Evolutionary conservation across 2,797 vertebrate species (phyloP).

Genomic region (Phataginus tetradactyla): DNA sequence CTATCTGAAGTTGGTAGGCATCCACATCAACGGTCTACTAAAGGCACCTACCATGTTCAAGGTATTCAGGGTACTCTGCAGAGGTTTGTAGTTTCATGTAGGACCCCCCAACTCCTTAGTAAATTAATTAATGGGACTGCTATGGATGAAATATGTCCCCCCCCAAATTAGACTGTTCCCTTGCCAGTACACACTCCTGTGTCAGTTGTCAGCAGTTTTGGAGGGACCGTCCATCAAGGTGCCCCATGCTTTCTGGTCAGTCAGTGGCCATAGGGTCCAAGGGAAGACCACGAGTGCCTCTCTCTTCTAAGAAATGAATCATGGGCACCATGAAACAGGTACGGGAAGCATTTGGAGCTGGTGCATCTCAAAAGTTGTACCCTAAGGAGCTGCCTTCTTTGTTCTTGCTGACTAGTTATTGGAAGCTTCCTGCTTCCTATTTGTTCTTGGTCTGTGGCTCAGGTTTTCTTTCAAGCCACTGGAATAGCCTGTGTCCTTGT

Average conservation of each 20-base stretch:
- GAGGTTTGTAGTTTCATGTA: not conserved
- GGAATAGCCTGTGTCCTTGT: not conserved
- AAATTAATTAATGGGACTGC: not conserved
- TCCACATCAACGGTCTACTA: no score
- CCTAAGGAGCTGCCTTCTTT: not conserved
- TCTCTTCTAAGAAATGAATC: not conserved
- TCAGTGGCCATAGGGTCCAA: not conserved
- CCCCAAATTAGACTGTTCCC: not conserved
- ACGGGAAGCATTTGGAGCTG: not conserved
- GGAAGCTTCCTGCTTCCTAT: not conserved
- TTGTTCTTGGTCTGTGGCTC: not conserved
- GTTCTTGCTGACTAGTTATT: not conserved
- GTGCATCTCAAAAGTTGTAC: not conserved
- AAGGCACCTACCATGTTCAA: not conserved
- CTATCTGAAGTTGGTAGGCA: not conserved
- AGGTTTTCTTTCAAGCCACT: not conserved
- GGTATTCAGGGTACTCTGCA: not conserved
- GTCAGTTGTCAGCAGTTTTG: not conserved
- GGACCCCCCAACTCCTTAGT: not conserved
- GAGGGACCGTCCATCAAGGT: not conserved
- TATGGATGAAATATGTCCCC: no score
- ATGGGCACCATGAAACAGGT: not conserved
- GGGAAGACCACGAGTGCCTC: not conserved
- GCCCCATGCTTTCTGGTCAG: not conserved
- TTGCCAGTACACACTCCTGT: not conserved